phyloP scores from a whole-genome alignment of 2,797 vertebrate genomes.

The Micropoecilia bifurca region DNA sequence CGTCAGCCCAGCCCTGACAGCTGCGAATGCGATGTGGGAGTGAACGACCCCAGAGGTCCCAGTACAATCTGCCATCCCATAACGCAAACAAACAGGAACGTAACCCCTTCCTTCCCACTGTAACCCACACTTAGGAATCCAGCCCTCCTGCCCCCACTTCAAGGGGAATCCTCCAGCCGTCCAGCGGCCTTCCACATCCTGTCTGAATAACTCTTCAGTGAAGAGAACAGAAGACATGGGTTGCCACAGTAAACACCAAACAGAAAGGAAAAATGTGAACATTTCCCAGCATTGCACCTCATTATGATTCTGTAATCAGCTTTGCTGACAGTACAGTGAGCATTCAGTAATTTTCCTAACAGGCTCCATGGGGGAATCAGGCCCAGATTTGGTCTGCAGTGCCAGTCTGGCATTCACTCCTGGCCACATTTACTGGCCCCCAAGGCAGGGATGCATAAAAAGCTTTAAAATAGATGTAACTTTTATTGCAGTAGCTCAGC shows the following conservation, averaged over 20 bases:
- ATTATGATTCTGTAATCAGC: neutral
- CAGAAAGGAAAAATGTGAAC: neutral
- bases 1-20: conserved; percentile 56
- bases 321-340: neutral
- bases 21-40: conserved; percentile 72
- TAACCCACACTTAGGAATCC: conserved; percentile 54
- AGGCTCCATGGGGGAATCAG: neutral
- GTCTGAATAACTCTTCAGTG: conserved; percentile 30
- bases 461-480: neutral
- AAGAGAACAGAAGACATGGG: neutral
- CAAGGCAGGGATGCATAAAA: neutral
- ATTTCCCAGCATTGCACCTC: neutral
- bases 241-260: neutral
- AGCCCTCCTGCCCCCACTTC: conserved; percentile 25
- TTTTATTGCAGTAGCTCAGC: neutral
- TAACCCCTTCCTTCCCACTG: conserved; percentile 68
- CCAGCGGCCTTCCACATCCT: conserved; percentile 66
- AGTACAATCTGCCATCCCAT: conserved; percentile 45
- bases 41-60: conserved; percentile 66
- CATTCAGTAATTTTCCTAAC: neutral
- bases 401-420: neutral
- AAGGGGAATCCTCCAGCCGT: conserved; percentile 61
- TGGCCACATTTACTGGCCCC: neutral
- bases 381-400: conserved; percentile 7
- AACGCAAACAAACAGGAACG: conserved; percentile 66